Conservation (phyloP, 2,113 vertebrate genomes). For the Prionailurus viverrinus region DNA sequence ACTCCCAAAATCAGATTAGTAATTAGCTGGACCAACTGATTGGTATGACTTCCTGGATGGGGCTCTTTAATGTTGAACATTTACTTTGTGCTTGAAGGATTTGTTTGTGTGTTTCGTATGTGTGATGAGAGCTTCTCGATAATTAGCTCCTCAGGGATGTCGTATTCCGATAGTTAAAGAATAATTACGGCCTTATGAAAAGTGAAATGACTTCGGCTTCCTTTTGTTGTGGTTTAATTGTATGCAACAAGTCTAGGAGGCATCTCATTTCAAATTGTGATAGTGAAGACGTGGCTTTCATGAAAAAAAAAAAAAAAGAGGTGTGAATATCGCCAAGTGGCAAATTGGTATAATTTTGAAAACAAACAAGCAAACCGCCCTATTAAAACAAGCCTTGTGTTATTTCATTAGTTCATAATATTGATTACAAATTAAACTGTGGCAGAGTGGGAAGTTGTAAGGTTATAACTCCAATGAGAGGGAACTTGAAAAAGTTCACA, state of each 20-base stretch:
- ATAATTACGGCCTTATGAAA: slow-evolving; percentile 99
- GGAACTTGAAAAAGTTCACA: slow-evolving; percentile 77
- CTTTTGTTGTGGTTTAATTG: slow-evolving; percentile 97
- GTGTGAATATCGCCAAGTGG: slow-evolving; percentile 92
- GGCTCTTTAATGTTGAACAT: slow-evolving; percentile 98
- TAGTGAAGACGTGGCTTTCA: slow-evolving; percentile 94
- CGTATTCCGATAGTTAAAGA: slow-evolving; percentile 97
- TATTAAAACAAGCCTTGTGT: slow-evolving; percentile 83
- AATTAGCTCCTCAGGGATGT: slow-evolving; percentile 99
- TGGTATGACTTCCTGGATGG: slow-evolving; percentile 94
- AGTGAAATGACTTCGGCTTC: slow-evolving; percentile 95
- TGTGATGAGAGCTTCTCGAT: slow-evolving; percentile 98
- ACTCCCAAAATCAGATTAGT: slow-evolving; percentile 96
- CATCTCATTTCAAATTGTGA: slow-evolving; percentile 93
- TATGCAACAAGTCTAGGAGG: slow-evolving; percentile 97
- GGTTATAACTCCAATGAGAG: slow-evolving; percentile 40
- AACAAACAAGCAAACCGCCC: slow-evolving; percentile 84
- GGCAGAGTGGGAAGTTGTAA: slow-evolving; percentile 48
- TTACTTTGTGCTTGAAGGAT: slow-evolving; percentile 99
- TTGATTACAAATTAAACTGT: slow-evolving; percentile 75
- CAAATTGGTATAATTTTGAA: slow-evolving; percentile 94
- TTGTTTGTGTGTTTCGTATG: slow-evolving; percentile 99
- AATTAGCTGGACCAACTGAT: slow-evolving; percentile 98
- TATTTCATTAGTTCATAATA: slow-evolving; percentile 84
- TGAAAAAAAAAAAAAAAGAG: slow-evolving; percentile 77